Evolutionary conservation across 2,113 vertebrate species (phyloP).

Genomic region (Miniopterus natalensis): DNA sequence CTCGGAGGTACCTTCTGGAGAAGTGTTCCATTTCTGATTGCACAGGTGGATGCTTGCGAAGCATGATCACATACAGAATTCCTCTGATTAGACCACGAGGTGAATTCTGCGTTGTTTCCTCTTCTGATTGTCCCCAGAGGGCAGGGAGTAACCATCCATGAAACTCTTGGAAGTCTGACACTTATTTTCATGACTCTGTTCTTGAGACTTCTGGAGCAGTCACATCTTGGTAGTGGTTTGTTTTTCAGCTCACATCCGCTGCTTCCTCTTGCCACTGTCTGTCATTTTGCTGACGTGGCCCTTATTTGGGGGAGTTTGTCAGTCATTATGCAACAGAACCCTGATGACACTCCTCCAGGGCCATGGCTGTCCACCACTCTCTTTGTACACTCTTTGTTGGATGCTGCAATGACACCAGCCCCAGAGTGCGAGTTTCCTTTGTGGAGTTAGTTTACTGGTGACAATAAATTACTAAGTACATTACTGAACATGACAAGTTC

Average conservation of each 20-base stretch:
- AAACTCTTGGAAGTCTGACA: neutral
- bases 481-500: neutral
- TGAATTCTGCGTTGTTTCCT: neutral
- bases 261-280: neutral
- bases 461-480: neutral
- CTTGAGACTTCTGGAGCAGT: neutral
- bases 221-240: neutral
- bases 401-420: neutral
- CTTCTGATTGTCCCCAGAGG: slow-evolving; percentile 25
- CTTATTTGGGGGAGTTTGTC: neutral
- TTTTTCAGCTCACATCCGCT: neutral
- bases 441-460: neutral
- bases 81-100: neutral
- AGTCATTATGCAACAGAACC: neutral
- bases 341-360: neutral
- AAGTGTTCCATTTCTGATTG: slow-evolving; percentile 26
- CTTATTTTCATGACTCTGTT: neutral
- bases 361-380: neutral
- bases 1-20: slow-evolving; percentile 12
- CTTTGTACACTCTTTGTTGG: neutral
- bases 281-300: neutral
- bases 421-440: neutral
- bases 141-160: neutral
- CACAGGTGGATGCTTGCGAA: neutral
- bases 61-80: neutral